These are phyloP conservation scores for Eudasyphora cyanicolor DNA, from an alignment of 2,888 invertebrate species.

Conservation along the genomic window DNA sequence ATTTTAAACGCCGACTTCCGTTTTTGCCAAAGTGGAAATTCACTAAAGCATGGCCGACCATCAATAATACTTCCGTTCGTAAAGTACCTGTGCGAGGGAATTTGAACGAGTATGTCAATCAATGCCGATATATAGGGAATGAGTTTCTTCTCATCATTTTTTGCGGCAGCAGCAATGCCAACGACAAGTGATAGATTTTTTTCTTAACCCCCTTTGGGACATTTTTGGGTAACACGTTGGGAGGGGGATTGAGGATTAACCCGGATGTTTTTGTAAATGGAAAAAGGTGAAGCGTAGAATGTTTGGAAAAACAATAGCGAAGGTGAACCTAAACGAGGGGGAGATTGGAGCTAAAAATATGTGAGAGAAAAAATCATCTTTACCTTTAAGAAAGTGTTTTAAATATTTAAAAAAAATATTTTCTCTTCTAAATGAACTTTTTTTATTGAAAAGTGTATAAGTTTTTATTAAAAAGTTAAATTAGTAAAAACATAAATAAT, in stretches of 20 bases:
- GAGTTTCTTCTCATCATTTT: background rate
- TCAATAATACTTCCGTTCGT: conserved; percentile 58
- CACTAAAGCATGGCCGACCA: conserved; percentile 48
- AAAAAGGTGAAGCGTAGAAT: too few species aligned
- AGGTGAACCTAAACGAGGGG: too few species aligned
- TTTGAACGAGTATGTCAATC: background rate
- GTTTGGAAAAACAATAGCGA: too few species aligned
- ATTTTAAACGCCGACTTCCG: conserved; percentile 54
- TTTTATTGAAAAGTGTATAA: too few species aligned
- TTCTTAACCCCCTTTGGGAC: background rate
- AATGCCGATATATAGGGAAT: background rate
- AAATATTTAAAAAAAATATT: too few species aligned
- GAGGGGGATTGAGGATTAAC: background rate
- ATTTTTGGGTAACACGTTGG: background rate
- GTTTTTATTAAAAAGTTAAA: too few species aligned
- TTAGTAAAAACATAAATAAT: too few species aligned
- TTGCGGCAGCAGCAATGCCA: background rate
- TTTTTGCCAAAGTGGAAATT: conserved; percentile 31
- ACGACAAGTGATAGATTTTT: background rate
- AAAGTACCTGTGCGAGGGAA: background rate
- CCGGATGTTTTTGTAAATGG: too few species aligned
- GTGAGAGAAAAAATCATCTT: too few species aligned
- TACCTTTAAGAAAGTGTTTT: too few species aligned
- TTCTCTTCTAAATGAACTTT: too few species aligned
- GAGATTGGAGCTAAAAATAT: too few species aligned